A percentile compares a stretch with the other conserved stretches of the same genome.
phyloP scores from a whole-genome alignment of 2,888 invertebrate species.

The Eurois occulta region DNA sequence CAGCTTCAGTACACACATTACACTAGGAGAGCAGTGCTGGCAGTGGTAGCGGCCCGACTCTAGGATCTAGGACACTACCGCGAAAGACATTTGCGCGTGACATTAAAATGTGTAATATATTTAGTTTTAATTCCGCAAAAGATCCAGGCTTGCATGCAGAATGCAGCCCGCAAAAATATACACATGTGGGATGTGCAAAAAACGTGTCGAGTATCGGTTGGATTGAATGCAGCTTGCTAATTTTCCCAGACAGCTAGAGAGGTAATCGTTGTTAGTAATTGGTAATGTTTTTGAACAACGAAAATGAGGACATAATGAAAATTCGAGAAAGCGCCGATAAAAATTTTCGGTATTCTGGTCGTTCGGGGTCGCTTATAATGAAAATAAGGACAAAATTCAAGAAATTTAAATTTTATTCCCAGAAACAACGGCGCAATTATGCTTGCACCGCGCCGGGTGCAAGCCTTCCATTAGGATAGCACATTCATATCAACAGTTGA shows the following conservation, averaged over 20 bases:
- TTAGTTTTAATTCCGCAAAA: background rate
- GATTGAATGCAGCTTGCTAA: background rate
- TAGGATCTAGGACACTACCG: background rate
- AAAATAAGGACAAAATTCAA: background rate
- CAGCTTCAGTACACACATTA: background rate
- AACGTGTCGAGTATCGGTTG: background rate
- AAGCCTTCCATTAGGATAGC: constrained; percentile 91
- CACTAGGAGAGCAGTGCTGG: background rate
- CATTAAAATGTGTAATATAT: background rate
- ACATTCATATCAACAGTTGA: background rate
- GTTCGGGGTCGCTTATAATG: background rate
- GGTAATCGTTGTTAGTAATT: background rate
- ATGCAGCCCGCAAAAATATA: background rate
- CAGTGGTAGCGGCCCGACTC: background rate
- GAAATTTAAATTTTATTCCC: background rate
- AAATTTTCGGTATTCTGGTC: background rate
- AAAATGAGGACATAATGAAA: background rate
- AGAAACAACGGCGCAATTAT: background rate
- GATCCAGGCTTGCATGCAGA: background rate
- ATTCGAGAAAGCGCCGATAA: background rate
- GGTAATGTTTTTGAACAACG: background rate
- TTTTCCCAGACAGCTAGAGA: background rate
- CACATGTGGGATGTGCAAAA: background rate
- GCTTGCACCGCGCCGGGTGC: constrained; percentile 83
- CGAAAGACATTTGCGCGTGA: background rate